Evolutionary conservation across 2,888 invertebrate species (phyloP).

Genomic region (Polydesmus complanatus): DNA sequence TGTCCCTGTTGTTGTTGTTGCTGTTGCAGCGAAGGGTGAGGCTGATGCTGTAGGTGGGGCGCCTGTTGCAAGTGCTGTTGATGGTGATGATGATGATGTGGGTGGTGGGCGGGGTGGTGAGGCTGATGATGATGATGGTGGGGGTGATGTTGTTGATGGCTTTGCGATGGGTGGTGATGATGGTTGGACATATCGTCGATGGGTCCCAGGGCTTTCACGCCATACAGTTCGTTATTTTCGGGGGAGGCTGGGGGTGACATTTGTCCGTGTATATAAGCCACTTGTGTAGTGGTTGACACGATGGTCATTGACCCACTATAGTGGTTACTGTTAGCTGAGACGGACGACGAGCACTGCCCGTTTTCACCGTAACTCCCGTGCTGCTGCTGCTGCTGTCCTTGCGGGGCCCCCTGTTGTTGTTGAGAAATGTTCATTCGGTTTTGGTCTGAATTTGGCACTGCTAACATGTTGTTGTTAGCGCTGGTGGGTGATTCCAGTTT

Average conservation of each 20-base stretch:
- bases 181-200: not conserved
- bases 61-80: slow-evolving; percentile 13
- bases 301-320: slow-evolving; percentile 30
- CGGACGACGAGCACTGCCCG: slow-evolving; percentile 4
- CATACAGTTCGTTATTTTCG: slow-evolving; percentile 26
- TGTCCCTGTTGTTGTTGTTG: slow-evolving; percentile 9
- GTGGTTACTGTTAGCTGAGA: not conserved
- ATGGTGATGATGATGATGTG: slow-evolving; percentile 11
- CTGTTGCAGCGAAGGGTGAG: slow-evolving; percentile 6
- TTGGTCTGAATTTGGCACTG: not conserved
- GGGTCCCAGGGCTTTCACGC: not conserved
- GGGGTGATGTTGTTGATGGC: not conserved
- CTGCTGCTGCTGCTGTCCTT: not conserved
- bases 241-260: slow-evolving; percentile 38
- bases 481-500: slow-evolving; percentile 7
- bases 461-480: slow-evolving; percentile 1
- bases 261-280: slow-evolving; percentile 26
- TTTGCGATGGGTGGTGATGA: not conserved
- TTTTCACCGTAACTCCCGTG: not conserved
- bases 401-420: not conserved
- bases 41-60: slow-evolving; percentile 13
- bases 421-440: not conserved
- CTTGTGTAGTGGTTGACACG: slow-evolving; percentile 23
- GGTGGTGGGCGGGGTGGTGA: slow-evolving; percentile 4
- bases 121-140: not conserved